These are phyloP conservation scores for Netelia virgata DNA, from an alignment of 2,888 invertebrate species.

Conservation along the genomic window DNA sequence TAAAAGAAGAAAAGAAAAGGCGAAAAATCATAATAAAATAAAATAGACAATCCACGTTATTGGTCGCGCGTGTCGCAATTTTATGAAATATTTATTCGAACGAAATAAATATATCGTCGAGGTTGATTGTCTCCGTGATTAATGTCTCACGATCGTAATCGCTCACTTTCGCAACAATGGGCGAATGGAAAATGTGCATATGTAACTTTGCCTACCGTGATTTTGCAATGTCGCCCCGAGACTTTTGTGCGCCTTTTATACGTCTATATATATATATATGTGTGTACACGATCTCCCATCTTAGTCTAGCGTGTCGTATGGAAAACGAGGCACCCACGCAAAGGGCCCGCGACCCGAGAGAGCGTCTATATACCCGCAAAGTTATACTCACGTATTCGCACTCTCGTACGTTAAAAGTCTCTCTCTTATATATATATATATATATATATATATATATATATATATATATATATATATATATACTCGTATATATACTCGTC, in stretches of 20 bases:
- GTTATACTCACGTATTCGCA: conserved; percentile 54
- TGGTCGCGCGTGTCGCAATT: conserved; percentile 26
- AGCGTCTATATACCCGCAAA: conserved; percentile 32
- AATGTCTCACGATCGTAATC: conserved; percentile 57
- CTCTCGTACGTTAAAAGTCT: conserved; percentile 23
- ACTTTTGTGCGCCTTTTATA: conserved; percentile 38
- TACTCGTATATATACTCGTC: background rate
- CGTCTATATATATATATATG: background rate
- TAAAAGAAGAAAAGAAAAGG: background rate
- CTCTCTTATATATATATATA: no score
- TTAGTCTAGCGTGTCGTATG: conserved; percentile 27
- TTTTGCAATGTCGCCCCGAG: conserved; percentile 60
- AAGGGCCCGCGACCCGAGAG: conserved; percentile 44
- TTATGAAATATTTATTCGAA: conserved; percentile 45
- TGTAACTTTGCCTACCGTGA: conserved; percentile 43
- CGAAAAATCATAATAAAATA: background rate
- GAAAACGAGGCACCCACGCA: conserved; percentile 56
- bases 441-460: no score
- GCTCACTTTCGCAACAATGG: conserved; percentile 58
- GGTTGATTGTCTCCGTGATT: conserved; percentile 54
- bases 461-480: no score
- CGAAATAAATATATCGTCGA: conserved; percentile 23
- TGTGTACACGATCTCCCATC: conserved; percentile 27
- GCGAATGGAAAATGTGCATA: conserved; percentile 39
- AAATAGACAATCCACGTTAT: background rate